phyloP scores from a whole-genome alignment of 2,888 invertebrate genomes.

The Cataglyphis altisquamis region DNA sequence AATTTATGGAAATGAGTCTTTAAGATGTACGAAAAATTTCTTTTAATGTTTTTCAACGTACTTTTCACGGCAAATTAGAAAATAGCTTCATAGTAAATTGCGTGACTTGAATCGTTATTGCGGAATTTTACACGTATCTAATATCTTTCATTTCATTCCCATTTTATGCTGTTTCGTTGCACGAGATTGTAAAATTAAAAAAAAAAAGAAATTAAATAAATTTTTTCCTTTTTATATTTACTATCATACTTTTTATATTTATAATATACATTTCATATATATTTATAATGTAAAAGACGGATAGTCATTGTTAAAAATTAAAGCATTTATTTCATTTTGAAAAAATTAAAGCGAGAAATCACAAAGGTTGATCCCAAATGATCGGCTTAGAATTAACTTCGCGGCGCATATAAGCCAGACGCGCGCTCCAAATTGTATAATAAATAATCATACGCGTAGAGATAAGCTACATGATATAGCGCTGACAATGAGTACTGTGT shows the following conservation, averaged over 20 bases:
- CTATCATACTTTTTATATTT: neutral
- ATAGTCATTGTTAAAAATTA: neutral
- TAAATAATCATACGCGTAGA: slow-evolving; percentile 34
- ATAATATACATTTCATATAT: too few relatives aligned
- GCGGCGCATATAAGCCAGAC: neutral
- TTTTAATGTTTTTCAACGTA: neutral
- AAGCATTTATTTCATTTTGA: neutral
- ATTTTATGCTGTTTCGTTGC: neutral
- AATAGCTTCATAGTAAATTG: neutral
- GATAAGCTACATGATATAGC: slow-evolving; percentile 40
- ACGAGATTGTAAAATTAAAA: neutral
- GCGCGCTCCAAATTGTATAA: slow-evolving; percentile 16
- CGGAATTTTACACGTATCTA: neutral
- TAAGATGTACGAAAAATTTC: slow-evolving; percentile 5
- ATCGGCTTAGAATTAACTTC: neutral
- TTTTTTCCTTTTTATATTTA: neutral
- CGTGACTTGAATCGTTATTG: neutral
- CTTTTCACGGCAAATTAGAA: neutral
- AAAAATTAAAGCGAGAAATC: neutral
- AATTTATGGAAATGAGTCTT: slow-evolving; percentile 44
- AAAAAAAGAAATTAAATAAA: neutral
- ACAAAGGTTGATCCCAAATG: neutral
- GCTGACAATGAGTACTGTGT: neutral
- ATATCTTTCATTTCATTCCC: neutral
- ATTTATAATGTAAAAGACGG: neutral